Evolutionary conservation across 2,113 vertebrate genomes (phyloP).

Genomic region (Bubo bubo): DNA sequence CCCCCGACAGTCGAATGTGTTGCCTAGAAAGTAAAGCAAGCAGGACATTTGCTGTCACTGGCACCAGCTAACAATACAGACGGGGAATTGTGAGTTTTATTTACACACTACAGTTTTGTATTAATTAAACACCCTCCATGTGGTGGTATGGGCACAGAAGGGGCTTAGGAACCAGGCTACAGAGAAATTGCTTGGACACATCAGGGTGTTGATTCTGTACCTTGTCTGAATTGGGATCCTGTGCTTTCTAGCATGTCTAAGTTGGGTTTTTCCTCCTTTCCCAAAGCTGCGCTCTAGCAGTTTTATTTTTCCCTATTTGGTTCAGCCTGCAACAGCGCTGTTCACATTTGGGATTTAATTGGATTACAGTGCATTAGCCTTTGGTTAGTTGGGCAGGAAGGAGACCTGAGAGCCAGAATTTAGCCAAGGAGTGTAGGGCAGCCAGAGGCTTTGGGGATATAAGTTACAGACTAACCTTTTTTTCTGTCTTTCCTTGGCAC

Average conservation of each 20-base stretch:
- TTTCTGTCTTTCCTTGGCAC: not conserved
- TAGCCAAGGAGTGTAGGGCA: not conserved
- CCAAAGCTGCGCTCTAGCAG: not conserved
- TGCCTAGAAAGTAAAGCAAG: not conserved
- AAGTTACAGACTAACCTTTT: not conserved
- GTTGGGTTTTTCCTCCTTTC: not conserved
- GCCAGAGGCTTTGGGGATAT: not conserved
- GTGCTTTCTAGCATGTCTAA: not conserved
- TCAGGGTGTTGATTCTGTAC: not conserved
- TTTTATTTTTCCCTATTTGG: not conserved
- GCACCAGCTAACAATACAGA: not conserved
- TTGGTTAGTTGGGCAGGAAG: not conserved
- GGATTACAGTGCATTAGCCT: not conserved
- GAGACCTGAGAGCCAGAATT: not conserved
- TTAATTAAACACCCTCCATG: not conserved
- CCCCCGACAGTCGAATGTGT: not conserved
- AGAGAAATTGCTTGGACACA: not conserved
- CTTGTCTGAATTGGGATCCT: not conserved
- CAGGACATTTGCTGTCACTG: not conserved
- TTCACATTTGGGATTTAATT: not conserved
- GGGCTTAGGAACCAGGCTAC: not conserved
- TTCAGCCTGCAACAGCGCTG: not conserved
- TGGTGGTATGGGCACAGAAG: not conserved
- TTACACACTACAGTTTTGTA: not conserved
- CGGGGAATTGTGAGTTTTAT: not conserved